Evolutionary conservation across 2,797 vertebrate species (phyloP).

Genomic region (Cryptoprocta ferox): DNA sequence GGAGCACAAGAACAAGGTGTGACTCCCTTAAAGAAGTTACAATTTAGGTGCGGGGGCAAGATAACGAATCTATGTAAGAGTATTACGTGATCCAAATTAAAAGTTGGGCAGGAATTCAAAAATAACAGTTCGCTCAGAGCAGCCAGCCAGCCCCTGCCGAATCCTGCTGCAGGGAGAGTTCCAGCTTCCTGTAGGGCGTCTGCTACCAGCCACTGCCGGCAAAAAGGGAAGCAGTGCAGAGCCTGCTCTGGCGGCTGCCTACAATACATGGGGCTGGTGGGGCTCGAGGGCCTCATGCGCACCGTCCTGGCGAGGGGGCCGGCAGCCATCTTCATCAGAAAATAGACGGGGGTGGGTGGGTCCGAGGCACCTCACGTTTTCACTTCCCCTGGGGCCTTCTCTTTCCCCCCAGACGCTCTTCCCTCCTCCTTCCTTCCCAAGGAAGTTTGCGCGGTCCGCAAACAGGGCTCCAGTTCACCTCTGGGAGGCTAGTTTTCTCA

Average conservation of each 20-base stretch:
- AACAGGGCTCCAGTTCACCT: neutral
- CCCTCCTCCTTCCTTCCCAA: neutral
- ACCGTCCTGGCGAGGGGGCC: neutral
- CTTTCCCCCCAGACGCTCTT: neutral
- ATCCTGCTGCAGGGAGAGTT: neutral
- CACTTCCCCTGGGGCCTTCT: neutral
- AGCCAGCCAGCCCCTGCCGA: neutral
- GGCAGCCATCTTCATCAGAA: neutral
- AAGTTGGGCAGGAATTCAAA: neutral
- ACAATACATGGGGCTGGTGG: neutral
- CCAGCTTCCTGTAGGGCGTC: neutral
- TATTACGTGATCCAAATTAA: neutral
- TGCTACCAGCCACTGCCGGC: neutral
- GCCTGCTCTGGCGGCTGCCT: neutral
- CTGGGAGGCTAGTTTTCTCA: neutral
- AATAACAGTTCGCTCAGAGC: neutral
- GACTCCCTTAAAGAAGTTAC: neutral
- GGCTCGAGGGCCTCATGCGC: neutral
- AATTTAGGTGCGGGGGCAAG: neutral
- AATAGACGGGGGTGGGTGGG: neutral
- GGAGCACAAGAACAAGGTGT: neutral
- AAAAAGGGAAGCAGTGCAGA: neutral
- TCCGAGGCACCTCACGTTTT: neutral
- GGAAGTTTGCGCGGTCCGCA: too few species aligned
- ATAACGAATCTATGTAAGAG: neutral